Conservation (phyloP, 2,888 invertebrate species). For the Ischnura elegans region DNA sequence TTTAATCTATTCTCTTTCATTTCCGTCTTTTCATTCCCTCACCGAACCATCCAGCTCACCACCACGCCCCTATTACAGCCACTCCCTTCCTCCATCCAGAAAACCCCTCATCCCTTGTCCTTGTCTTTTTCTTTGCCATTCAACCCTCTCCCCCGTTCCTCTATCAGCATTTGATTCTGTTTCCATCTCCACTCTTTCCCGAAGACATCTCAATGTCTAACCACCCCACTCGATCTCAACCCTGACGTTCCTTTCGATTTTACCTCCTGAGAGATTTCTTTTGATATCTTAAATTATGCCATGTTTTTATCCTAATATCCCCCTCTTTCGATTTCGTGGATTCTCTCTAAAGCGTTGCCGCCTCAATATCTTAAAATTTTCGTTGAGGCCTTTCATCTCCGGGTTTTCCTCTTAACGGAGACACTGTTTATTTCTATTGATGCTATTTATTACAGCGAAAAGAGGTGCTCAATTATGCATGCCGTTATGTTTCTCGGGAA, state of each 20-base stretch:
- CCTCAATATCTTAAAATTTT: background rate
- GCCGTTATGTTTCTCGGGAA: too few relatives aligned
- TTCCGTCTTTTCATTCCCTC: slow-evolving; percentile 49
- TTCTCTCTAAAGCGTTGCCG: background rate
- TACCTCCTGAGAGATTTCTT: background rate
- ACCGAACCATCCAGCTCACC: background rate
- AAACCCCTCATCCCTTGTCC: background rate
- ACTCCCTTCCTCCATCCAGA: background rate
- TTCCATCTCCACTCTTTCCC: background rate
- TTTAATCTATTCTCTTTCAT: slow-evolving; percentile 66
- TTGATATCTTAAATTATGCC: slow-evolving; percentile 15
- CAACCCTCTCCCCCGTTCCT: background rate
- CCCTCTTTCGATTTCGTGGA: background rate
- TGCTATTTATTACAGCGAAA: background rate
- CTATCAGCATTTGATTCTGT: background rate
- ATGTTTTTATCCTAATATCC: slow-evolving; percentile 16
- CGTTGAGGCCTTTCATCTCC: background rate
- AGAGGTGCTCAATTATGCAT: background rate
- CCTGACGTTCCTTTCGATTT: background rate
- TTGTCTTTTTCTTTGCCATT: background rate
- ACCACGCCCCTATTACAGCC: background rate
- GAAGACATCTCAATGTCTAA: background rate
- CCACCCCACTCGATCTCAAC: too few relatives aligned
- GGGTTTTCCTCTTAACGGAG: background rate
- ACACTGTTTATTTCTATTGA: background rate